These are phyloP conservation scores for Strigamia transsilvanica DNA, from an alignment of 2,888 invertebrate genomes.

Conservation along the genomic window DNA sequence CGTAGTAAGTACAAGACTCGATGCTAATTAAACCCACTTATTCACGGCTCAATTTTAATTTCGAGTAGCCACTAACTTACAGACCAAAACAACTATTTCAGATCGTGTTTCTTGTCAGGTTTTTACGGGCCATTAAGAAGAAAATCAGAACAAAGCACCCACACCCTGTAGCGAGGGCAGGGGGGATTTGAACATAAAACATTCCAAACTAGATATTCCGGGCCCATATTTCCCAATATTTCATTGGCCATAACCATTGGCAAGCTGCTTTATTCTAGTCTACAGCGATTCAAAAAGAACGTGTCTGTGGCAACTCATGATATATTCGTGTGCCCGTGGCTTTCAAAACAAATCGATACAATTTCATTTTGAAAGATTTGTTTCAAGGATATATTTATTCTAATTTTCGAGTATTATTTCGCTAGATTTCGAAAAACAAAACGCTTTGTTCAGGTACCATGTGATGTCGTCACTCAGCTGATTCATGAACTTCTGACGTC, in stretches of 20 bases:
- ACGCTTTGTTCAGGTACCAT: not conserved
- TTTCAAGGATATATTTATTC: no score
- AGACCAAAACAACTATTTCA: not conserved
- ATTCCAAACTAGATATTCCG: not conserved
- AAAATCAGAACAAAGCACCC: constrained; percentile 13
- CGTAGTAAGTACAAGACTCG: constrained; percentile 58
- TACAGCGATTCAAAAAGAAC: no score
- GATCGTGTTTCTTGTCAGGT: not conserved
- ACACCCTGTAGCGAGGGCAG: not conserved
- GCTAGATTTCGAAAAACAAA: not conserved
- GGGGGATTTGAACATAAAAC: not conserved
- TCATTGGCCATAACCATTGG: no score
- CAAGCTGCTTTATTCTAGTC: no score
- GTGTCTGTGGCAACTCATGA: no score
- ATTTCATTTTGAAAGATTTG: no score
- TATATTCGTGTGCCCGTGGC: no score
- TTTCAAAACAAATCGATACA: no score
- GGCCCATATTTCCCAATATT: no score
- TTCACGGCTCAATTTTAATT: constrained; percentile 16
- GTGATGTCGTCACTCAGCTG: constrained; percentile 21
- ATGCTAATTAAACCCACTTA: not conserved
- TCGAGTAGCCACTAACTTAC: not conserved
- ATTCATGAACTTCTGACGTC: constrained; percentile 17
- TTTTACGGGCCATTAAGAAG: not conserved
- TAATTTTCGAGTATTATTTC: not conserved